A percentile compares a stretch with the other conserved stretches of the same genome.
These are phyloP conservation scores for Melangyna quadrimaculata DNA, from an alignment of 2,888 invertebrate genomes.

Conservation along the genomic window DNA sequence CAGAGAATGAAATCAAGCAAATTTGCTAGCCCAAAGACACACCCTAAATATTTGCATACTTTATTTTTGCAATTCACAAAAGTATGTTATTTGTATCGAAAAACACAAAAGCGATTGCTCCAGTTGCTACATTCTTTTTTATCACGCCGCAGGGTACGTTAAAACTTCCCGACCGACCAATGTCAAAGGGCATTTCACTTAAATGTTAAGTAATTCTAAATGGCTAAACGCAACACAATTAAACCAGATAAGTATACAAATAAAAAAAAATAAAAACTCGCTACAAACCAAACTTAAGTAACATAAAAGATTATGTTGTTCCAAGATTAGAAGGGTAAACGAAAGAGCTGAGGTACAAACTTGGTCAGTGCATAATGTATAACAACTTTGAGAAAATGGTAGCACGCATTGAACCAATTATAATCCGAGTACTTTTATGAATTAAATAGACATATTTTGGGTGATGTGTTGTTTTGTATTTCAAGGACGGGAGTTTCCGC, in stretches of 20 bases:
- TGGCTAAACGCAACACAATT: conserved; percentile 10
- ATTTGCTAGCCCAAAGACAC: conserved; percentile 27
- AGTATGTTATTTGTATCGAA: conserved; percentile 22
- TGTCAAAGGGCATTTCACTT: conserved; percentile 62
- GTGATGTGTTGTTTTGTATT: conserved; percentile 36
- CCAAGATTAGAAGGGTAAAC: conserved; percentile 16
- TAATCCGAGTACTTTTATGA: conserved; percentile 6
- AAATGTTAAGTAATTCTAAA: conserved; percentile 48
- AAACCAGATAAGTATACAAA: conserved; percentile 3
- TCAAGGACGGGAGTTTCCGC: conserved; percentile 57
- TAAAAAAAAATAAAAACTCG: neutral
- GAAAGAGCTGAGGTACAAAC: conserved; percentile 50
- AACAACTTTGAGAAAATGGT: neutral
- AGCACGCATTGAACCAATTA: conserved; percentile 42
- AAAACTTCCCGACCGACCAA: conserved; percentile 26
- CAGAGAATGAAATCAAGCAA: conserved; percentile 4
- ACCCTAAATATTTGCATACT: conserved; percentile 47
- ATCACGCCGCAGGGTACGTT: neutral
- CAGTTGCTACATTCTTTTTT: conserved; percentile 14
- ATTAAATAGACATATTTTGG: conserved; percentile 4
- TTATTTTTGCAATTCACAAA: conserved; percentile 28
- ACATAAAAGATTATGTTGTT: conserved; percentile 12
- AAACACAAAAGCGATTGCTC: conserved; percentile 25
- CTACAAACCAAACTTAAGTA: neutral
- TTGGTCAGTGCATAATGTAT: conserved; percentile 2